Evolutionary conservation across 1,140 invertebrate genomes (phyloP).

Genomic region (Drosophila azteca): DNA sequence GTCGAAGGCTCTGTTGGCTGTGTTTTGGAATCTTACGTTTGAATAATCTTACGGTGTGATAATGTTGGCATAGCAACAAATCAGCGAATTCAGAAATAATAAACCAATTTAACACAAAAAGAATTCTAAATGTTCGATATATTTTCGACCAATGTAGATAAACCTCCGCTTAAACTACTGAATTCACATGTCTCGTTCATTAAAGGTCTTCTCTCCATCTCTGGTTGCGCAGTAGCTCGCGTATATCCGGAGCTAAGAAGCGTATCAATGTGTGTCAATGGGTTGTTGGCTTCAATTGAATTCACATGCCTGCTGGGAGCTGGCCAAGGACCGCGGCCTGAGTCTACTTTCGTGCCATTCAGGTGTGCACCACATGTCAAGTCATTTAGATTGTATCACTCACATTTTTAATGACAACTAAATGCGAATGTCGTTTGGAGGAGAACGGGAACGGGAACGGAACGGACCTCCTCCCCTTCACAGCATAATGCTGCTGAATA

Average conservation of each 20-base stretch:
- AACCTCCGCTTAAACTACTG: too few relatives aligned
- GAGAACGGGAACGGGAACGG: constrained; percentile 4
- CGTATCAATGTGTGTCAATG: constrained; percentile 76
- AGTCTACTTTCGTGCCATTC: constrained; percentile 2
- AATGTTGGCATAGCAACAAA: too few relatives aligned
- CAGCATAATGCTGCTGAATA: constrained; percentile 23
- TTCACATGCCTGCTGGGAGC: constrained; percentile 13
- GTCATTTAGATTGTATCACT: constrained; percentile 64
- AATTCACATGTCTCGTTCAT: too few relatives aligned
- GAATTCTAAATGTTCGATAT: too few relatives aligned
- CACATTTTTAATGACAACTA: constrained; percentile 75
- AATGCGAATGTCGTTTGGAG: constrained; percentile 67
- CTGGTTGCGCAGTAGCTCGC: background rate
- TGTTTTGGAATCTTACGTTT: too few relatives aligned
- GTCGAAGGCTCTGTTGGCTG: too few relatives aligned
- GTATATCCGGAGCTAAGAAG: constrained; percentile 40
- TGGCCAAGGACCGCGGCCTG: constrained; percentile 11
- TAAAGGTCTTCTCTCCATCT: too few relatives aligned
- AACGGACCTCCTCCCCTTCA: background rate
- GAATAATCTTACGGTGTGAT: too few relatives aligned
- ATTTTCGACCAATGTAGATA: too few relatives aligned
- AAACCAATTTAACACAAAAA: too few relatives aligned
- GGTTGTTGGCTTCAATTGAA: constrained; percentile 65
- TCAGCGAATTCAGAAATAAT: too few relatives aligned
- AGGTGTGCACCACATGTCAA: constrained; percentile 6